These are phyloP conservation scores for Diorhabda sublineata DNA, from an alignment of 1,140 invertebrate species.

Conservation along the genomic window DNA sequence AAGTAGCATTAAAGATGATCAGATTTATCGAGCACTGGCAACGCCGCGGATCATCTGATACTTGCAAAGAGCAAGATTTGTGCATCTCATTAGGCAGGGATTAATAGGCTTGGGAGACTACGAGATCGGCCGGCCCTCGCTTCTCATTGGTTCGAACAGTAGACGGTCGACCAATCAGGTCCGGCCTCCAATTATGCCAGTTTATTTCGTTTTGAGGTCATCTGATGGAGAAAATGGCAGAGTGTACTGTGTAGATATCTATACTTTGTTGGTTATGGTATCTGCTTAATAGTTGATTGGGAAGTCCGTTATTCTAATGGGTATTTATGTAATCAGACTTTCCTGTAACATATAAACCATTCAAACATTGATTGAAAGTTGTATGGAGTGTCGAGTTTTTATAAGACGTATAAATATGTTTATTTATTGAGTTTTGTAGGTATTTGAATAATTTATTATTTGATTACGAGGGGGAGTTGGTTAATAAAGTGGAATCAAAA, in stretches of 20 bases:
- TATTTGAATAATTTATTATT: too few relatives aligned
- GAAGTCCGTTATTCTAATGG: conserved; percentile 11
- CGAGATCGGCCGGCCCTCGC: conserved; percentile 36
- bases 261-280: conserved; percentile 31
- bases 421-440: too few relatives aligned
- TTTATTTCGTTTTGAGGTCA: conserved; percentile 46
- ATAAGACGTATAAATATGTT: too few relatives aligned
- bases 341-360: background rate
- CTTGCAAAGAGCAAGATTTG: conserved; percentile 30
- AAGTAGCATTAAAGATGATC: background rate
- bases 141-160: conserved; percentile 36
- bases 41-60: conserved; percentile 7
- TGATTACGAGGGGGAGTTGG: too few relatives aligned
- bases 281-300: conserved; percentile 7
- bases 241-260: conserved; percentile 17
- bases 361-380: too few relatives aligned
- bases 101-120: conserved; percentile 39
- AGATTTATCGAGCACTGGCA: conserved; percentile 3
- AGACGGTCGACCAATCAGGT: conserved; percentile 37
- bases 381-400: too few relatives aligned
- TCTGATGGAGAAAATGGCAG: conserved; percentile 43
- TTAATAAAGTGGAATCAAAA: too few relatives aligned
- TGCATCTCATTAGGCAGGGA: conserved; percentile 43
- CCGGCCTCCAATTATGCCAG: conserved; percentile 41
- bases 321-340: conserved; percentile 13